A percentile compares a stretch with the other conserved stretches of the same genome.
These are phyloP conservation scores for Acipenser oxyrinchus DNA, from an alignment of 2,797 vertebrate genomes.

Conservation along the genomic window DNA sequence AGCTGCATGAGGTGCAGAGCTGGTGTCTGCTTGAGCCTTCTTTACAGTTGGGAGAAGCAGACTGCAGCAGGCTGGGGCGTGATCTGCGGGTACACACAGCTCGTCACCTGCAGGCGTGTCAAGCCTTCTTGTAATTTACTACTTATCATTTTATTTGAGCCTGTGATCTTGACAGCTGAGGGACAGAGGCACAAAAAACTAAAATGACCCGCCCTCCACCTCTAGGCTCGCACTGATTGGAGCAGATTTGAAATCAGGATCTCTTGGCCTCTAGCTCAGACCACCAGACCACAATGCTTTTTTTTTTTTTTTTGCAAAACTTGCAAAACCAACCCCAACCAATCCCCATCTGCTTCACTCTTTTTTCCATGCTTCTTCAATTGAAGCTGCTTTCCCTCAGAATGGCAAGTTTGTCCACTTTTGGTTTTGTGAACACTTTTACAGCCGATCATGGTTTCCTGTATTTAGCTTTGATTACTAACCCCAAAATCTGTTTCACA, in stretches of 20 bases:
- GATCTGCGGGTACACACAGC: no score
- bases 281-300: neutral
- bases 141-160: no score
- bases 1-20: no score
- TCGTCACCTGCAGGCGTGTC: no score
- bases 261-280: neutral
- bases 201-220: neutral
- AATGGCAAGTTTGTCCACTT: neutral
- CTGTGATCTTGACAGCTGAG: no score
- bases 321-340: neutral
- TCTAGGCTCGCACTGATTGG: neutral
- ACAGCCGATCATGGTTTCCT: neutral
- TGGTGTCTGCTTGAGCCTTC: no score
- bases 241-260: neutral
- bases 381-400: neutral
- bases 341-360: neutral
- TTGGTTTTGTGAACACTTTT: neutral
- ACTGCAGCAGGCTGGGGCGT: no score
- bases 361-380: neutral
- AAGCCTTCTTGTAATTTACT: no score
- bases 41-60: no score
- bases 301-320: neutral
- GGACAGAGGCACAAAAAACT: neutral
- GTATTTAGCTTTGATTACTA: neutral
- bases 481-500: constrained; percentile 1